Evolutionary conservation across 2,113 vertebrate genomes (phyloP), one percentile per base, ranked within the genome.

Genomic region (Tichodroma muraria): DNA sequence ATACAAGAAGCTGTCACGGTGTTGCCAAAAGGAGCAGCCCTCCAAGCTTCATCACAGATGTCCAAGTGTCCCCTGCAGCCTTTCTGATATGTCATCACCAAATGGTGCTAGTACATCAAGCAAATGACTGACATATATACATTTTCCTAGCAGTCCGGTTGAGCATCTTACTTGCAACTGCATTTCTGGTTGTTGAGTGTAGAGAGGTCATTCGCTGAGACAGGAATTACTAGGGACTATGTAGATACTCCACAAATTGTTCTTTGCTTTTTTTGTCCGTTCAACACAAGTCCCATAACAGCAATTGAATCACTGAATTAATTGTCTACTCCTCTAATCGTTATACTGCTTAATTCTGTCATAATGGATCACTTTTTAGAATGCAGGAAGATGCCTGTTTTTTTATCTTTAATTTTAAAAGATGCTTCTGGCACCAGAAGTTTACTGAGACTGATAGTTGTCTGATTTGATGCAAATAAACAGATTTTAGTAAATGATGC

Each of bases 381-480:
- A 80, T 63, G 47, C 76, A 71, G 31, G 52, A 75, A n/a, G 23
- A 50, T 21, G 38, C 11, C 35, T 42, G 28, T 2, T 80, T 85
- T 85, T 81, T 81, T 60, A n/a, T 69, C 16, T 83, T 85, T 82
- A 80, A 82, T 79, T 94, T 52, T 83, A 84, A 57, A 54, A 80
- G 53, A 54, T 28, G 13, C 31, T 87, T 75, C 37, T 80, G 38
- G 64, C 66, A 53, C 33, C 10, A 68, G 35, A 80, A 90, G 45
- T 84, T 97, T 96, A 19, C 82, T 54, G 66, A 49, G 61, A 80
- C 47, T 85, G 77, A 80, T 66, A 66, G 10, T 60, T 85, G 66
- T 81, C 94, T 68, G 33, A 54, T 96, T 95, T 91, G 63, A 82
- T 27, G 28, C 8, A 54, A 97, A 97, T 88, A 96, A 94, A 61